Evolutionary conservation across 2,888 invertebrate genomes (phyloP).

Genomic region (Latrodectus elegans): DNA sequence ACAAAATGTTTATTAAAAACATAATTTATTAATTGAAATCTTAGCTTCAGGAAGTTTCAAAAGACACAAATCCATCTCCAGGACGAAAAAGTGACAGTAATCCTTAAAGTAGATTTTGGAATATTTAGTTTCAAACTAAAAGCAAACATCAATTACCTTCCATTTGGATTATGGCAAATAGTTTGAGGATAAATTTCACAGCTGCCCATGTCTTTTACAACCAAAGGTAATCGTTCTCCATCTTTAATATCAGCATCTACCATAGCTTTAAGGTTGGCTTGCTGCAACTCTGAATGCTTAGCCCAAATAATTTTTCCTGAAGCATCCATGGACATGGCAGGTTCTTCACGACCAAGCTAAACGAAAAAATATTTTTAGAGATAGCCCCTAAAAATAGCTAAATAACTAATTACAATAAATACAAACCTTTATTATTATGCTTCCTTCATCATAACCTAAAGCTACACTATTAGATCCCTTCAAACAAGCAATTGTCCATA

Average conservation of each 20-base stretch:
- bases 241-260: slow-evolving; percentile 85
- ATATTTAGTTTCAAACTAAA: no score
- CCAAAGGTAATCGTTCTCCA: slow-evolving; percentile 93
- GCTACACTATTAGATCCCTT: slow-evolving; percentile 97
- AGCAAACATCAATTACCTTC: slow-evolving; percentile 79
- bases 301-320: slow-evolving; percentile 99
- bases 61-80: no score
- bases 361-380: neutral
- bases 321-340: slow-evolving; percentile 99
- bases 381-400: neutral
- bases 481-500: slow-evolving; percentile 96
- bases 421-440: slow-evolving; percentile 88
- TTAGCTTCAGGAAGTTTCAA: no score
- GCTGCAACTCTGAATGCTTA: slow-evolving; percentile 97
- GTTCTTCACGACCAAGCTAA: slow-evolving; percentile 94
- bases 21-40: no score
- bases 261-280: slow-evolving; percentile 91
- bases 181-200: slow-evolving; percentile 99
- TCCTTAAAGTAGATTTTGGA: no score
- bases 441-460: slow-evolving; percentile 97
- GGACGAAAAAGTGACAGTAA: no score
- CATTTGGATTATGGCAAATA: slow-evolving; percentile 98
- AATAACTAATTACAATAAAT: slow-evolving; percentile 2
- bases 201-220: slow-evolving; percentile 98
- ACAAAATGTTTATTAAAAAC: no score